phyloP scores from a whole-genome alignment of 2,113 vertebrate genomes.

The Maccullochella peelii region DNA sequence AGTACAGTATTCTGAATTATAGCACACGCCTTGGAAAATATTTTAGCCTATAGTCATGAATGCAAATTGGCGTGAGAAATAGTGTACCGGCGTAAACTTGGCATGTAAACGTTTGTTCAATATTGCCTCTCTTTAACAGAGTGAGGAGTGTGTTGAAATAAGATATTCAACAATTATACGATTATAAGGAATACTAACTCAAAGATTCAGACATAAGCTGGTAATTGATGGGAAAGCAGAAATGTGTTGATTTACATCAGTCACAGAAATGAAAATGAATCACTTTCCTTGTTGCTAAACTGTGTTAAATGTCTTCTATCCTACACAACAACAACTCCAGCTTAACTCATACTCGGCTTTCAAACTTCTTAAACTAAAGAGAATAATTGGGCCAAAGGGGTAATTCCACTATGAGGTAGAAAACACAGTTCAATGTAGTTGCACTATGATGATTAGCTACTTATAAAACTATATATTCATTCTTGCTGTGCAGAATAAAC shows the following conservation, averaged over 20 bases:
- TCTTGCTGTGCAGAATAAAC: too few species aligned
- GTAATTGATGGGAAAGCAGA: slow-evolving; percentile 4
- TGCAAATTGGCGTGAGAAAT: slow-evolving; percentile 2
- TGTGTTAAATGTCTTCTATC: background rate
- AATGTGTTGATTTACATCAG: slow-evolving; percentile 2
- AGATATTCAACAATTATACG: too few species aligned
- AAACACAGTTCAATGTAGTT: background rate
- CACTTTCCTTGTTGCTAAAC: background rate
- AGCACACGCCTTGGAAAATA: background rate
- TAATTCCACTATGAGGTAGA: background rate
- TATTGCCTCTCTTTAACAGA: background rate
- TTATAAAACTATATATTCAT: background rate
- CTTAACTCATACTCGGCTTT: background rate
- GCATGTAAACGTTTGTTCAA: background rate
- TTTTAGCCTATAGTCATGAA: background rate
- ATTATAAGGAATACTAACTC: background rate
- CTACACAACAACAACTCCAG: background rate
- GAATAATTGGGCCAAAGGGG: background rate
- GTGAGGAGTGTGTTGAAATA: slow-evolving; percentile 31
- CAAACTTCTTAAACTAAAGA: background rate
- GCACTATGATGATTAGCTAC: background rate
- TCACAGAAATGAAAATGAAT: slow-evolving; percentile 17
- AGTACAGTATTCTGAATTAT: background rate
- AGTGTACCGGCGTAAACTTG: slow-evolving; percentile 4
- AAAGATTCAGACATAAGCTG: background rate